These are phyloP conservation scores for Nansenia antarctica DNA, from an alignment of 2,113 vertebrate species.

Conservation along the genomic window DNA sequence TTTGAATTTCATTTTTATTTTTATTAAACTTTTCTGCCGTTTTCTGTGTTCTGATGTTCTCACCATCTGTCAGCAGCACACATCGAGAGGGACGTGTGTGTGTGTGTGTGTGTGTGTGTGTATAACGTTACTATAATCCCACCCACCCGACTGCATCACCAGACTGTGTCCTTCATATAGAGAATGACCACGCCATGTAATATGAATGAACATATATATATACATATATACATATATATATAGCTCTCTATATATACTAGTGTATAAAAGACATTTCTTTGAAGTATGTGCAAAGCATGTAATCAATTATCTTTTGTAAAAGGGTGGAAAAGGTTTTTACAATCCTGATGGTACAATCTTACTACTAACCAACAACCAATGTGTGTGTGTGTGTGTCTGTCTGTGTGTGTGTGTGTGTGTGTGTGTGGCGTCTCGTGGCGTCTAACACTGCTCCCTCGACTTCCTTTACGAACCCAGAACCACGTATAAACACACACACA, in stretches of 20 bases:
- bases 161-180: slow-evolving; percentile 27
- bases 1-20: too few relatives aligned
- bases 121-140: slow-evolving; percentile 25
- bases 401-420: slow-evolving; percentile 33
- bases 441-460: slow-evolving; percentile 30
- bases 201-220: slow-evolving; percentile 66
- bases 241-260: slow-evolving; percentile 69
- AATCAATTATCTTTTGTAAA: slow-evolving; percentile 47
- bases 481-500: slow-evolving; percentile 28
- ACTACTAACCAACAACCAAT: slow-evolving; percentile 23
- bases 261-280: slow-evolving; percentile 53
- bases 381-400: slow-evolving; percentile 34
- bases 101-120: slow-evolving; percentile 10
- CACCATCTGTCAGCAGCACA: background rate
- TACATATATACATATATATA: slow-evolving; percentile 58
- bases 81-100: slow-evolving; percentile 17
- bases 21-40: slow-evolving; percentile 6
- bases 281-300: slow-evolving; percentile 38
- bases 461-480: slow-evolving; percentile 34
- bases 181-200: slow-evolving; percentile 70
- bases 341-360: slow-evolving; percentile 30
- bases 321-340: slow-evolving; percentile 16
- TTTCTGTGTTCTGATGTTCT: background rate
- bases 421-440: too few relatives aligned
- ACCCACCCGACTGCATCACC: slow-evolving; percentile 22